Base-by-base conservation (phyloP, 1,140 invertebrate species). In the Cydia pomonella region DNA sequence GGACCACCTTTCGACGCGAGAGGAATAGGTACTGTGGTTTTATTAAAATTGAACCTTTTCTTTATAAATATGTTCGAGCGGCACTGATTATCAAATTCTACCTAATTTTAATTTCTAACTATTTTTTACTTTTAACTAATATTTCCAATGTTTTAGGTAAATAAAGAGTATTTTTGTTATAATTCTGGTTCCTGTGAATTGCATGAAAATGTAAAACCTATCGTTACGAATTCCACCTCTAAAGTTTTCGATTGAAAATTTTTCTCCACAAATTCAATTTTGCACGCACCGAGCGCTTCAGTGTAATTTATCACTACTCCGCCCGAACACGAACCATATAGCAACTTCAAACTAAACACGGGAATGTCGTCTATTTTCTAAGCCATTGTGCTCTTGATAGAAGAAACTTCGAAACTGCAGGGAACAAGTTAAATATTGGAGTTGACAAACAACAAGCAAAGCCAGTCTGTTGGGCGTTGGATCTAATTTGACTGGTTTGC, bases 381-480 rank as follows among this genome's bases (percentile, higher is more conserved):
- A 80, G 75, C 77, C 74, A 80, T 81, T 82, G 79, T 82, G 76
- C 80, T 82, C 80, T 79, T 79, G 82, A 81, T 77, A 83, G 78
- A 77, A 76, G 77, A 76, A 84, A 84, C 77, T 82, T 83, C 62
- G 76, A 44, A 78, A 83, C 78, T 81, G 81, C 79, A 79, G 76
- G 75, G 76, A 75, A 78, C 79, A 84, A 85, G 80, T 85, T 83
- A 83, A 85, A 85, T 85, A 85, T 85, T 85, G 80, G 80, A 85
- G 80, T 85, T 85, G 82, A 84, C 82, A 82, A 85, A 85, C 81
- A 82, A 78, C 73, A 69, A 66, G 63, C 16, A 27, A 66, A 74
- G 77, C 78, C 72, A 81, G 79, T 80, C 69, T 76, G 76, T 73
- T 74, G 76, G 73, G 62, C 72, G 77, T 75, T 78, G 73, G 53